phyloP scores from a whole-genome alignment of 2,113 vertebrate species.

The Girardinichthys multiradiatus region DNA sequence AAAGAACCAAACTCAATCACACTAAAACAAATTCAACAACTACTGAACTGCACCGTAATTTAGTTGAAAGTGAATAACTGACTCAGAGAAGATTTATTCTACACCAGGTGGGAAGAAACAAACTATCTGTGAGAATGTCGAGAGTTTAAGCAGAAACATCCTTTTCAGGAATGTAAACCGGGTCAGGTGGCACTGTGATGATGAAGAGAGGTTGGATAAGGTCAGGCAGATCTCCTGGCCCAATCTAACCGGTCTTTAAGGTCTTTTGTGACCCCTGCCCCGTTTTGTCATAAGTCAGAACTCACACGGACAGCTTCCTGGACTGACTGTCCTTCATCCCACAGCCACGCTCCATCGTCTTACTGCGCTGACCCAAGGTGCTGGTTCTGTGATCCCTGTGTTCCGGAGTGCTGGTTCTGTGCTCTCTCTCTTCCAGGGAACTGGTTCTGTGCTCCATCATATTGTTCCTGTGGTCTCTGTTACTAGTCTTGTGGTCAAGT shows the following conservation, averaged over 20 bases:
- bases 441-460: conserved; percentile 65
- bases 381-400: conserved; percentile 33
- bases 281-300: conserved; percentile 22
- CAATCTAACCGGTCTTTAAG: neutral
- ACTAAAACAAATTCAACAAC: no score
- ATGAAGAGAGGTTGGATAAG: no score
- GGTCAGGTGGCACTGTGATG: no score
- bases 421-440: conserved; percentile 11
- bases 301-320: conserved; percentile 89
- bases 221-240: neutral
- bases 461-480: conserved; percentile 24
- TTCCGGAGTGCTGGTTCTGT: conserved; percentile 16
- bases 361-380: conserved; percentile 73
- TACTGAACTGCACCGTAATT: no score
- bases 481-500: neutral
- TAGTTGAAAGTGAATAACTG: no score
- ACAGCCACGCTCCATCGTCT: conserved; percentile 82
- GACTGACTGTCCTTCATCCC: conserved; percentile 86
- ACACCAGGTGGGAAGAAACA: no score
- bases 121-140: no score
- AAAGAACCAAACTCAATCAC: no score
- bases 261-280: no score
- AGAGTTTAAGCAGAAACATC: no score
- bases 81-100: no score
- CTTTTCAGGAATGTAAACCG: no score